A percentile compares a stretch with the other conserved stretches of the same genome.
Conservation (phyloP, 2,113 vertebrate species). For the Meleagris gallopavo region DNA sequence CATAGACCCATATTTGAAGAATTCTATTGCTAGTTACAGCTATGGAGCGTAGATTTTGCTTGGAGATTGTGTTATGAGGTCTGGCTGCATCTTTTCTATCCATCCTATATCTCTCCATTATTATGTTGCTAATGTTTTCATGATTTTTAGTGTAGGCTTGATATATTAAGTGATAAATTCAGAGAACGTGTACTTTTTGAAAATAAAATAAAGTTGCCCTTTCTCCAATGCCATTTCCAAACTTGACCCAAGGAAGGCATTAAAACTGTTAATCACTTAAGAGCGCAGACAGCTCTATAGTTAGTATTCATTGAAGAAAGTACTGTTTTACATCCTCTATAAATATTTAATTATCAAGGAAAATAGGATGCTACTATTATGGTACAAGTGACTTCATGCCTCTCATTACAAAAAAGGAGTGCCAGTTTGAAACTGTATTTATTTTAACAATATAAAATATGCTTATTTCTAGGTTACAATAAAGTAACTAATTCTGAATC, state of each 20-base stretch:
- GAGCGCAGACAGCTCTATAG: conserved; percentile 27
- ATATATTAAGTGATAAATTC: not conserved
- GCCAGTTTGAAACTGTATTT: not conserved
- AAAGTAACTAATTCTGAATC: not conserved
- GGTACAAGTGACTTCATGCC: conserved; percentile 6
- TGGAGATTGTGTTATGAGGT: not conserved
- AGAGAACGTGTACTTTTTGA: not conserved
- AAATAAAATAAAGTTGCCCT: not conserved
- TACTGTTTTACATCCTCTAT: conserved; percentile 38
- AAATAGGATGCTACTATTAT: not conserved
- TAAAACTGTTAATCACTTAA: not conserved
- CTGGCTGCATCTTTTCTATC: not conserved
- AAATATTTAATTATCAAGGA: conserved; percentile 61
- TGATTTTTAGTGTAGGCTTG: not conserved
- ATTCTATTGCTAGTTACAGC: not conserved
- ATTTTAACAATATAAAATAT: not conserved
- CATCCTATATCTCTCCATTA: not conserved
- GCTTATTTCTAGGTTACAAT: not conserved
- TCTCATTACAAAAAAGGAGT: not conserved
- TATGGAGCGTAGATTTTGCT: accelerated
- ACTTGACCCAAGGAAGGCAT: not conserved
- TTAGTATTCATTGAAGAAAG: not conserved
- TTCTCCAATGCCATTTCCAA: not conserved
- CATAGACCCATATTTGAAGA: not conserved
- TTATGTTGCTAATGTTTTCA: not conserved